Percentiles rank a stretch among this genome's conserved stretches.
These are phyloP conservation scores for Calliphora vicina DNA, from an alignment of 1,140 invertebrate genomes.

Conservation along the genomic window DNA sequence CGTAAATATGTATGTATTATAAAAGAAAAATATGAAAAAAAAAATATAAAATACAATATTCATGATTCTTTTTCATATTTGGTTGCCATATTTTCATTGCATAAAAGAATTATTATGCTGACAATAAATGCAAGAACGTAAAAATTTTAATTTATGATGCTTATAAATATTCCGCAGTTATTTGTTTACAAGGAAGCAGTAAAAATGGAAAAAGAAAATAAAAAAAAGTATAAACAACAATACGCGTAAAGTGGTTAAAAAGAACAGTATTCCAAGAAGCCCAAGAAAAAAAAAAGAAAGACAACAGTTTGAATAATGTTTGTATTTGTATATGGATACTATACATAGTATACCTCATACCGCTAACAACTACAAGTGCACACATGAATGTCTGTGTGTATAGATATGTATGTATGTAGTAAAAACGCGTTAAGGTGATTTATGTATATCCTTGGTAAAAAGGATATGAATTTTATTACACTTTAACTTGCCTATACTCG, in stretches of 20 bases:
- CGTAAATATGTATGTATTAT: no score
- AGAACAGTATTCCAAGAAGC: neutral
- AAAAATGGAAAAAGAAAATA: neutral
- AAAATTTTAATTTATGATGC: constrained; percentile 23
- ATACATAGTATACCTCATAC: no score
- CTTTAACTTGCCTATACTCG: neutral
- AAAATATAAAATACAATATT: neutral
- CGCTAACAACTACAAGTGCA: neutral
- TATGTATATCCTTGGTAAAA: constrained; percentile 6
- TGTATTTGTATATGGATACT: neutral
- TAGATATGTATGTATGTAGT: neutral
- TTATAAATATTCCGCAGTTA: constrained; percentile 27
- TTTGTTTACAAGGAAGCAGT: neutral
- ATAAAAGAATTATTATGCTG: constrained; percentile 12
- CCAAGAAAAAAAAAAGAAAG: neutral
- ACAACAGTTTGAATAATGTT: neutral
- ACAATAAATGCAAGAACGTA: constrained; percentile 4
- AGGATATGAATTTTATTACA: constrained; percentile 10
- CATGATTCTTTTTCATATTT: neutral
- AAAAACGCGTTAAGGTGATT: constrained; percentile 13
- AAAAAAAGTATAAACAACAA: neutral
- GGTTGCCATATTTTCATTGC: neutral
- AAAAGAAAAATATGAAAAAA: neutral
- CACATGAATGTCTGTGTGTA: neutral
- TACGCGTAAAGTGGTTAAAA: constrained; percentile 2